Evolutionary conservation across 2,113 vertebrate genomes (phyloP), one percentile per base, ranked within the genome.

Genomic region (Prochilodus magdalenae): DNA sequence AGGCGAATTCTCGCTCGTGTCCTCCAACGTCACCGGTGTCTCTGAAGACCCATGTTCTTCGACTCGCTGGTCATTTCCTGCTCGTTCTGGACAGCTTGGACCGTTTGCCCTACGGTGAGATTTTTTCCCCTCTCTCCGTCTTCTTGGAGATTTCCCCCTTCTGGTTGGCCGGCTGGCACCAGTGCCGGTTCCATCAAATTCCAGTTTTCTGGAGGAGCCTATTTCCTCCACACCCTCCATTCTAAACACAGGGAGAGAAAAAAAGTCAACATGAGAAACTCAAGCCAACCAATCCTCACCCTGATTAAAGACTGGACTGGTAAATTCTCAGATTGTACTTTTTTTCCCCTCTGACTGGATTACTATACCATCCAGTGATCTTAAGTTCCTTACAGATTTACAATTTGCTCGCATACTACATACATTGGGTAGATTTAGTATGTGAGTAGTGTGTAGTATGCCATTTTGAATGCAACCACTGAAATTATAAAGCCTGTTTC

Each of bases 51-150:
- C 90, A 2, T 87, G 91, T 91, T 94, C 91, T 82, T 92, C 93
- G 20, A 91, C 92, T 20, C 82, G 86, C n/a, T 83, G 84, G 73
- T 89, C 91, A 0, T 77, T 86, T 83, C 89, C 89, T 75, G 84
- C 89, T 86, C 91, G 92, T 83, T 93, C 91, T 2, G 89, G 90
- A 87, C 87, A 89, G 73, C 79, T 92, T 40, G 82, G 90, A 87
- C 88, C 89, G 74, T 80, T 92, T 40, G 82, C 85, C 77, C 83
- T 86, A 26, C 86, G 89, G 80, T 90, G 92, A 5, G 82, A 83
- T 87, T 90, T 89, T 75, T 90, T 93, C 53, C 84, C 90, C 40
- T 94, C 93, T 66, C 89, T 89, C 1, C 92, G 90, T 92, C 91
- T 89, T 88, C 90, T 91, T 78, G 93, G 89, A 81, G 91, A 94